Conservation (phyloP, 2,113 vertebrate genomes). For the Origma solitaria region DNA sequence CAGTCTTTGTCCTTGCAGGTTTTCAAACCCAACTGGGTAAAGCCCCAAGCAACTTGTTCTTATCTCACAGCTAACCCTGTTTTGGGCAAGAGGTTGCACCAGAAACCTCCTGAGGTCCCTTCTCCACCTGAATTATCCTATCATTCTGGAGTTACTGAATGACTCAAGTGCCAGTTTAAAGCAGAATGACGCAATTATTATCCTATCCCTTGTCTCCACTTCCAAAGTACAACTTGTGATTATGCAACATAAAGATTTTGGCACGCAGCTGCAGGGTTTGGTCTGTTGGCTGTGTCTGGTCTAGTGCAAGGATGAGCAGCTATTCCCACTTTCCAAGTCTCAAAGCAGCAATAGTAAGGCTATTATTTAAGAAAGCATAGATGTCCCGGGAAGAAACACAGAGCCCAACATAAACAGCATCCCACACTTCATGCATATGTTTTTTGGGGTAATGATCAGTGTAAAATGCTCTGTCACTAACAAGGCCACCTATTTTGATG, state of each 20-base stretch:
- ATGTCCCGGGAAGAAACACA: not conserved
- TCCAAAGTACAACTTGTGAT: not conserved
- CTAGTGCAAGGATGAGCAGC: not conserved
- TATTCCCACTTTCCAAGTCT: not conserved
- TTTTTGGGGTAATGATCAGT: not conserved
- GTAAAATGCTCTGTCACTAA: not conserved
- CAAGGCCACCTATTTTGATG: not conserved
- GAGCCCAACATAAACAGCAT: not conserved
- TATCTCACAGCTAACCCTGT: not conserved
- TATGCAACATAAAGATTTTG: not conserved
- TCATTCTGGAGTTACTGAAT: not conserved
- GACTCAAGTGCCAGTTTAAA: not conserved
- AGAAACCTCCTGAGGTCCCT: not conserved
- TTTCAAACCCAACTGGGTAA: not conserved
- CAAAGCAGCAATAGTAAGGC: not conserved
- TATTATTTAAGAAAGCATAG: not conserved
- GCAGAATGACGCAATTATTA: not conserved
- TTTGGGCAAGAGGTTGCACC: not conserved
- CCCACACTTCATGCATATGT: not conserved
- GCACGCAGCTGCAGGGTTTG: not conserved
- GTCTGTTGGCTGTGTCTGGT: not conserved
- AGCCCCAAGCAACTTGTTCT: not conserved
- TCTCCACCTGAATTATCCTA: not conserved
- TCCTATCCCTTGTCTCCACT: not conserved
- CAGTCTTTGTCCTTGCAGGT: not conserved